Evolutionary conservation across 2,888 invertebrate species (phyloP), one percentile per base, ranked within the genome.

Genomic region (Dasypolia templi): DNA sequence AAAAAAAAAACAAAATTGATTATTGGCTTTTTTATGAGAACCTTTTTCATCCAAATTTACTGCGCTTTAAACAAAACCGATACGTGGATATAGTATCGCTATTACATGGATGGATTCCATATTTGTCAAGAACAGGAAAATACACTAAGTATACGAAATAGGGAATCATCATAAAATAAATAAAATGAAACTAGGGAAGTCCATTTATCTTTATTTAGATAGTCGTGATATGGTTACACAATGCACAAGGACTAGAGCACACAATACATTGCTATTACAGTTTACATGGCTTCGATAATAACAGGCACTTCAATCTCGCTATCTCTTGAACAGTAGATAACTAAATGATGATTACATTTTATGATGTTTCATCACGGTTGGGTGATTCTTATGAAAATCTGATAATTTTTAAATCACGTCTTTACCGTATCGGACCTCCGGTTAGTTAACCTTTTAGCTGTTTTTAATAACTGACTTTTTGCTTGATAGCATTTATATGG

Each of bases 131-230:
- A 53, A 53, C 39, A 77, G 72, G 46, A 76, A 72, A 76, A 79
- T 49, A 61, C 53, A 80, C 14, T 80, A 53, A 46, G 46, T 22
- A 26, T 14, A 51, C 9, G 46, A 63, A 76, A 58, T 58, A 44
- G 44, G 35, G 73, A 58, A 63, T 73, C 73, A 64, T 77, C 58
- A 73, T 63, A 80, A 77, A 63, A 53, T 58, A 77, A 80, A 80
- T 58, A 75, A 51, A 55, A n/a, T n/a, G n/a, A n/a, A 63, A 39
- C 35, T 44, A 64, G 53, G 75, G 59, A 77, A 80, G 74, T 74
- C 77, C 74, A 77, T 77, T 77, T 77, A 74, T 35, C 39, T 73
- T 58, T 63, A 80, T 77, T 73, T 64, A 53, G 26, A 72, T 77
- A 73, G 51, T 44, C 32, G 46, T 46, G 77, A 80, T 77, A 77